Base-by-base conservation (phyloP, 2,113 vertebrate genomes). In the Tenrec ecaudatus region DNA sequence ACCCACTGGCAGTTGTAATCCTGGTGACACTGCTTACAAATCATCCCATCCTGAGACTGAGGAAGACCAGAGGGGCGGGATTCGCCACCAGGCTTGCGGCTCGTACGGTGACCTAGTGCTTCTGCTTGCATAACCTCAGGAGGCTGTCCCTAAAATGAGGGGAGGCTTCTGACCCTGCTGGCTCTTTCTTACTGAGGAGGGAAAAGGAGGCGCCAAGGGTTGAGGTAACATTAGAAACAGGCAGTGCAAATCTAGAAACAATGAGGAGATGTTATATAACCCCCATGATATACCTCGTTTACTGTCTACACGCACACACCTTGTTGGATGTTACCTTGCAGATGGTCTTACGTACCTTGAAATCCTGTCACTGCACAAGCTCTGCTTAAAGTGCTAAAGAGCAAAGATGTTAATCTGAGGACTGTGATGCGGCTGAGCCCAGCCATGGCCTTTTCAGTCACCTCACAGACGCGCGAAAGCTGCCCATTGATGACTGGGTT, bases 81-180 rank as follows among this genome's bases (percentile, higher is more conserved):
- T 38, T 58, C 40, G 31, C 4, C 3, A 38, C 16, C 47, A 31
- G 66, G 38, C 31, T 53, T 0, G 0, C 1, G 62, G 69, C 17
- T 25, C 53, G 58, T 36, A 22, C 0, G 81, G 58, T 29, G 27
- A 66, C 6, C 47, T 14, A 53, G 47, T 53, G 58, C 47, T 10
- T 53, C 47, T 53, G 47, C 47, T 10, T 53, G 12, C 4, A 53
- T 53, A 53, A 14, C 47, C 47, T 53, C 12, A 53, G 9, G 47
- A 27, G 25, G 23, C 64, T 29, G 25, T 29, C 25, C 64, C 64
- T 25, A 29, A 25, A 66, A 66, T 27, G 23, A 10, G 64, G 25
- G 23, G 64, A 66, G 25, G 23, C 25, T 66, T 25, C 14, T 25
- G 25, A 25, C 25, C 23, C 25, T 66, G 64, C 64, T 25, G 20